Conservation (phyloP, 2,888 invertebrate species). For the Pseudanteris insignis region DNA sequence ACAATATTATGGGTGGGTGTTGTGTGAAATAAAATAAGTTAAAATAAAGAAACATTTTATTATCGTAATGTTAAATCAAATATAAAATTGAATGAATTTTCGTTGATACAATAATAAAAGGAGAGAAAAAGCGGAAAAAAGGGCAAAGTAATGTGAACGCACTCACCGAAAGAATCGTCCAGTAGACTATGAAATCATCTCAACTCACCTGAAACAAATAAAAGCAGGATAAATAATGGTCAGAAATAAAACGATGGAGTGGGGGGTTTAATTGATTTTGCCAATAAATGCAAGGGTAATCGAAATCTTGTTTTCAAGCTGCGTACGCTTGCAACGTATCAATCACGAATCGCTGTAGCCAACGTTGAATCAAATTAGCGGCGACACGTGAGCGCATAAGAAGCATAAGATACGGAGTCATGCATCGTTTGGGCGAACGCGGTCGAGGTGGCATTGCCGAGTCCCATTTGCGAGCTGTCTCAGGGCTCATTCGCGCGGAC, state of each 20-base stretch:
- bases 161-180: conserved; percentile 3
- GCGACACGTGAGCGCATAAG: conserved; percentile 16
- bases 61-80: too few relatives aligned
- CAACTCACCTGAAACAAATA: conserved; percentile 21
- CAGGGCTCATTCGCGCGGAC: conserved; percentile 4
- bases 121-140: too few relatives aligned
- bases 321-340: conserved; percentile 6
- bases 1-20: too few relatives aligned
- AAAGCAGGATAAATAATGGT: not conserved
- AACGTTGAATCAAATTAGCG: not conserved
- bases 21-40: too few relatives aligned
- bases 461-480: conserved; percentile 1
- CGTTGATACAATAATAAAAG: too few relatives aligned
- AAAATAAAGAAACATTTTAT: too few relatives aligned
- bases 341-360: too few relatives aligned
- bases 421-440: conserved; percentile 6
- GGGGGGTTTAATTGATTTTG: not conserved
- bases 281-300: conserved; percentile 4
- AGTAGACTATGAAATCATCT: conserved; percentile 10
- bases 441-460: not conserved
- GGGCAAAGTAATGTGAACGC: too few relatives aligned
- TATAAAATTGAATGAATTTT: too few relatives aligned
- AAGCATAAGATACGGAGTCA: conserved; percentile 10
- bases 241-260: not conserved
- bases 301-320: conserved; percentile 18